Evolutionary conservation across 2,888 invertebrate species (phyloP), one percentile per base, ranked within the genome.

Genomic region (Coenonympha arcania): DNA sequence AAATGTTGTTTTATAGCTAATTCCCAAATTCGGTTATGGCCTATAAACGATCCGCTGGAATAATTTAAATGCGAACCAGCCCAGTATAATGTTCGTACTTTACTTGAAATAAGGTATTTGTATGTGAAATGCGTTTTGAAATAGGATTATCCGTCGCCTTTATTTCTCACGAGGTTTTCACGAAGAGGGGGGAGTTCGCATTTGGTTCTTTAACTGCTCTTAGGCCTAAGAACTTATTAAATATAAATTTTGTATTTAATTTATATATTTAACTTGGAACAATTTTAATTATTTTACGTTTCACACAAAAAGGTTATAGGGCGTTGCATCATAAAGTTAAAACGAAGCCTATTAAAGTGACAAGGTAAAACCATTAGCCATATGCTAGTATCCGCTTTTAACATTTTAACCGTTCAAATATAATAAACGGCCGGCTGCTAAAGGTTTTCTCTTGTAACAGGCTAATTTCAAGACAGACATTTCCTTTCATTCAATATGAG

Each of bases 1-100:
- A 85, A 85, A 85, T 85, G 86, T 84, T 86, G 86, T 86, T 86
- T 86, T 86, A 86, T 86, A 83, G 86, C 85, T 86, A 86, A 86
- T 86, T 85, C 84, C 85, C 80, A 85, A 86, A 86, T 86, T 86
- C 85, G 73, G 86, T 86, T 86, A 86, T 86, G 84, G 85, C 84
- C 86, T 85, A 86, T 85, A 86, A 86, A 86, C 86, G 86, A 86
- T 86, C 83, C 84, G 79, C 76, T 76, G 80, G 86, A 83, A 85
- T 86, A 86, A 86, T 86, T 85, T 86, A 86, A 85, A 85, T 79
- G 83, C 83, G 83, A 76, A 76, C 79, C 82, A 78, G 84, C 77
- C 77, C 76, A 76, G 80, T 84, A 85, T 84, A 85, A 85, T 81
- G 85, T 80, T 78, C 83, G 79, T 81, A 84, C 84, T 86, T 84